phyloP scores from a whole-genome alignment of 1,140 invertebrate species.

The Drosophila nigrodunni region DNA sequence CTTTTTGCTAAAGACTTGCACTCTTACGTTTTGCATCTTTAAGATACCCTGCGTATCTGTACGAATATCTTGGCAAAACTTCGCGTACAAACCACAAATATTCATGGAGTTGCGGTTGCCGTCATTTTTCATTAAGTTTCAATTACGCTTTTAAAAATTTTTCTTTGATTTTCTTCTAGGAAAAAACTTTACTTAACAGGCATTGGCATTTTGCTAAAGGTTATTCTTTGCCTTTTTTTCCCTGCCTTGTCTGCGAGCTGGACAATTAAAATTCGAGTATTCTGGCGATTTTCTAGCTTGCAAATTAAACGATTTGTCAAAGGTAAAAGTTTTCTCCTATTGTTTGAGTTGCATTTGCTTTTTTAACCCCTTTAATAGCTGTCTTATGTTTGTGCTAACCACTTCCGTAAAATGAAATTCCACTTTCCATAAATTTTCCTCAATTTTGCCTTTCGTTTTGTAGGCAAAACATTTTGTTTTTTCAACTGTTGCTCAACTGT shows the following conservation, averaged over 20 bases:
- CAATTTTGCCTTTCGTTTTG: constrained; percentile 5
- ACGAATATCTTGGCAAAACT: not conserved
- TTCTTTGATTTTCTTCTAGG: constrained; percentile 6
- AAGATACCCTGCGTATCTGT: constrained; percentile 51
- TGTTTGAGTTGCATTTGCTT: not conserved
- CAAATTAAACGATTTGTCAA: constrained; percentile 53
- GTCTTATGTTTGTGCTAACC: too few species aligned
- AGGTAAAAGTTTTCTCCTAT: constrained; percentile 34
- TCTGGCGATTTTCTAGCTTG: constrained; percentile 56
- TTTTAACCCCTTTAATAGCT: too few species aligned
- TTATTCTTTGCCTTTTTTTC: constrained; percentile 20
- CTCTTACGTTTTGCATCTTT: constrained; percentile 50
- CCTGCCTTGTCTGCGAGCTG: not conserved
- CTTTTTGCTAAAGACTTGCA: constrained; percentile 50
- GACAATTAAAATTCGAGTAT: constrained; percentile 59
- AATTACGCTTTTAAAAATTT: constrained; percentile 54
- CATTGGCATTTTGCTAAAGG: constrained; percentile 36
- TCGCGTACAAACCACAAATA: constrained; percentile 13
- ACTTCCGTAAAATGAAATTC: not conserved
- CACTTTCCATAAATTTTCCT: constrained; percentile 1
- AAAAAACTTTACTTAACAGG: constrained; percentile 32
- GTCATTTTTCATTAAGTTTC: constrained; percentile 76
- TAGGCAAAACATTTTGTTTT: constrained; percentile 1
- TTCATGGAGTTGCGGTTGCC: constrained; percentile 39
- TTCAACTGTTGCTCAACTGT: constrained; percentile 2